Evolutionary conservation across 2,113 vertebrate genomes (phyloP).

Genomic region (Motacilla tschutschensis): DNA sequence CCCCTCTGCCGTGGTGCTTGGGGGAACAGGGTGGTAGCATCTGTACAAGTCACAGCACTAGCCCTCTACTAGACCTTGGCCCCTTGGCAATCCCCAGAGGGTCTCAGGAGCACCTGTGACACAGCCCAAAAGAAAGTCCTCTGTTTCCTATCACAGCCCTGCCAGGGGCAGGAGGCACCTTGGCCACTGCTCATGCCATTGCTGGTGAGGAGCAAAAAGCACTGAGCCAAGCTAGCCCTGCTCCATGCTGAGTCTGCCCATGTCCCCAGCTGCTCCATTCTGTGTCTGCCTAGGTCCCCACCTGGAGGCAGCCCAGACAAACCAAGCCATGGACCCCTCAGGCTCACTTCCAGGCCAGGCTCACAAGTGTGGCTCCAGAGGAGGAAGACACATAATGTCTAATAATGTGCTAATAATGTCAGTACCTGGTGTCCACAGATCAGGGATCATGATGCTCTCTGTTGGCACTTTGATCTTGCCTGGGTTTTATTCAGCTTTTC

Average conservation of each 20-base stretch:
- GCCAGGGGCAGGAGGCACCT: not conserved
- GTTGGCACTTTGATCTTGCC: not conserved
- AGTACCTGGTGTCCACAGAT: not conserved
- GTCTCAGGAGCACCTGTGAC: not conserved
- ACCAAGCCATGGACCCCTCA: not conserved
- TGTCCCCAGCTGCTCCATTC: not conserved
- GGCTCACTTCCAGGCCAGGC: accelerated
- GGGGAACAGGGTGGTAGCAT: not conserved
- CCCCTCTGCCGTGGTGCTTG: not conserved
- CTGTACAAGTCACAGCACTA: not conserved
- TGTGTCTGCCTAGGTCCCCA: not conserved
- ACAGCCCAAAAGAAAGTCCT: not conserved
- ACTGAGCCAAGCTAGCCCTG: not conserved
- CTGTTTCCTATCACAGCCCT: not conserved
- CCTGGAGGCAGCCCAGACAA: not conserved
- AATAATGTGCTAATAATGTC: not conserved
- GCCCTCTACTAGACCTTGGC: not conserved
- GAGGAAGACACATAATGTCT: not conserved
- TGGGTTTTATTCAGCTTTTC: not conserved
- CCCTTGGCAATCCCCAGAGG: not conserved
- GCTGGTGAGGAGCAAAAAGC: not conserved
- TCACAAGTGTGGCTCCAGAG: not conserved
- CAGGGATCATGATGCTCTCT: not conserved
- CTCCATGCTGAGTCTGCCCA: not conserved
- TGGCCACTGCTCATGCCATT: accelerated